Percentiles rank a stretch among this genome's conserved stretches.
These are phyloP conservation scores for Gopherus flavomarginatus DNA, from an alignment of 2,113 vertebrate genomes.

Conservation along the genomic window DNA sequence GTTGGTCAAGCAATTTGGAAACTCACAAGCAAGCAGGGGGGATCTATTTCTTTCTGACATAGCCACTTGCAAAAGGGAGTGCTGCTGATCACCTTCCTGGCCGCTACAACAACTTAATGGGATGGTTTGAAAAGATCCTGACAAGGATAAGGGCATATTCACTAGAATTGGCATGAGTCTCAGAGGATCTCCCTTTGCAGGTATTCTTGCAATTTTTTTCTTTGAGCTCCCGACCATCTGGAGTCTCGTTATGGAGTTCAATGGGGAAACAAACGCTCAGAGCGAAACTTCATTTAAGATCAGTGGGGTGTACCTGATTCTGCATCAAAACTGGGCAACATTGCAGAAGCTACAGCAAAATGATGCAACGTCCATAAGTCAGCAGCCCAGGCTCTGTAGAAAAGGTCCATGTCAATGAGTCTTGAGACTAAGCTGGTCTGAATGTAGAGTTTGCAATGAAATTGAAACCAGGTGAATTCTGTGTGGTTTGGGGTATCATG, in stretches of 20 bases:
- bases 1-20: slow-evolving; percentile 61
- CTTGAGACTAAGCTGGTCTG: not conserved
- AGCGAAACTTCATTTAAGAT: not conserved
- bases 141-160: slow-evolving; percentile 22
- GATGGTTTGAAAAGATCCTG: slow-evolving; percentile 70
- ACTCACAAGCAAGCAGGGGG: not conserved
- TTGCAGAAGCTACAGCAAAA: accelerated
- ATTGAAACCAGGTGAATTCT: slow-evolving; percentile 1
- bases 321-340: accelerated
- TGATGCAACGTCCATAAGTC: not conserved
- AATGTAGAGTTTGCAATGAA: slow-evolving; percentile 2
- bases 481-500: not conserved
- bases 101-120: slow-evolving; percentile 62
- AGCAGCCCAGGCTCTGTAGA: not conserved
- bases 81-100: slow-evolving; percentile 44
- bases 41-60: slow-evolving; percentile 37
- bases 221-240: not conserved
- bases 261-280: not conserved
- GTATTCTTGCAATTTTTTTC: slow-evolving; percentile 7
- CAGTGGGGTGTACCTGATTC: accelerated
- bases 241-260: slow-evolving; percentile 29
- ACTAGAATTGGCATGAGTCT: not conserved
- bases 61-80: slow-evolving; percentile 46
- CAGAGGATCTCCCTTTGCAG: slow-evolving; percentile 17
- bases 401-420: not conserved